phyloP scores from a whole-genome alignment of 1,140 invertebrate species.

The Cardiocondyla obscurior region DNA sequence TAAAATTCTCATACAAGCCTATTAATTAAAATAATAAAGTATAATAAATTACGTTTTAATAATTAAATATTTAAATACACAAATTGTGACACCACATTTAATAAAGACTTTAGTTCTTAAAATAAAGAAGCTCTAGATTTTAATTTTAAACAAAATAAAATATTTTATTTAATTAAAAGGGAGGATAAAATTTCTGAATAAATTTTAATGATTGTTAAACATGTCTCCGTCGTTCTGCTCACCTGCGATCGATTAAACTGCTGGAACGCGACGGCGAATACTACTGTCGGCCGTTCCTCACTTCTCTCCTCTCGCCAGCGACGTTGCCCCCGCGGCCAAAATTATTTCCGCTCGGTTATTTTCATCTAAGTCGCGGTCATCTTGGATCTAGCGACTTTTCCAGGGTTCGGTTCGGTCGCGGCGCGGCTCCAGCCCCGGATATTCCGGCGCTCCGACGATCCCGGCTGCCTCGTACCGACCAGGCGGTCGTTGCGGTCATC shows the following conservation, averaged over 20 bases:
- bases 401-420: background rate
- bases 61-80: background rate
- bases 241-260: constrained; percentile 77
- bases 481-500: constrained; percentile 34
- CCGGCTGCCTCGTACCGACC: constrained; percentile 10
- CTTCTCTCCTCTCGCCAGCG: constrained; percentile 13
- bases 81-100: background rate
- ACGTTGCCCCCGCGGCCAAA: constrained; percentile 34
- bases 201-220: constrained; percentile 77
- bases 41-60: background rate
- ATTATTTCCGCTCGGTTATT: constrained; percentile 51
- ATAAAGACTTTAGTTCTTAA: background rate
- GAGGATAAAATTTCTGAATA: constrained; percentile 49
- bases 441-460: constrained; percentile 21
- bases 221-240: constrained; percentile 66
- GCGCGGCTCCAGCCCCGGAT: constrained; percentile 22
- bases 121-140: background rate
- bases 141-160: background rate
- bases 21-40: background rate
- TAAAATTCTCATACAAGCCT: background rate
- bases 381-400: constrained; percentile 44
- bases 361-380: constrained; percentile 46
- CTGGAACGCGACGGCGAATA: constrained; percentile 72
- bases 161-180: too few relatives aligned
- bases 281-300: constrained; percentile 56